A percentile compares a stretch with the other conserved stretches of the same genome.
These are phyloP conservation scores for Ptychochromis oligacanthus DNA, from an alignment of 2,113 vertebrate genomes.

Conservation along the genomic window DNA sequence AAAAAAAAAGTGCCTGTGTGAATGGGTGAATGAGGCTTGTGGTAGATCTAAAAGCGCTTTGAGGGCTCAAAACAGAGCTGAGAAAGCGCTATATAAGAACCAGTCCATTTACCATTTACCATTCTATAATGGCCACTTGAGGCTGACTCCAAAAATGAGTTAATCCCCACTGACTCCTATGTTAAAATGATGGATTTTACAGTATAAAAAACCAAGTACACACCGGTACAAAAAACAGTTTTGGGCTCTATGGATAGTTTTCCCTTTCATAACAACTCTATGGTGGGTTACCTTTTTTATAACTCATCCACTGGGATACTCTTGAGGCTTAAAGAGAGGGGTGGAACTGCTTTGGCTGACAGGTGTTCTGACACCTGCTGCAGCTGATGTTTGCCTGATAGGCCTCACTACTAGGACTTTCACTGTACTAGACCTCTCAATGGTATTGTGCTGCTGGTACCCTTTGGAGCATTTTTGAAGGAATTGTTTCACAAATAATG, in stretches of 20 bases:
- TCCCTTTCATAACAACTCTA: background rate
- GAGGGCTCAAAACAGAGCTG: no score
- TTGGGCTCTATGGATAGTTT: background rate
- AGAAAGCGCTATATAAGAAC: no score
- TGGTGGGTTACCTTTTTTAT: background rate
- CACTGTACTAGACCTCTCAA: background rate
- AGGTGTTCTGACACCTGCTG: background rate
- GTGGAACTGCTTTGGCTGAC: background rate
- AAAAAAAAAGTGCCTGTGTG: no score
- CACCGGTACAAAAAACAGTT: background rate
- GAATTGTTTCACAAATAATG: no score
- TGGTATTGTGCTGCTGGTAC: background rate
- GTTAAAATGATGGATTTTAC: background rate
- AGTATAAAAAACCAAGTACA: background rate
- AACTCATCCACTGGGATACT: background rate
- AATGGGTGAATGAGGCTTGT: no score
- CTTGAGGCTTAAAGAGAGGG: background rate
- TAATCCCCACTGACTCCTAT: background rate
- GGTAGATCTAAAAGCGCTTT: no score
- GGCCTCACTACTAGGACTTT: background rate
- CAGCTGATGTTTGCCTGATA: background rate
- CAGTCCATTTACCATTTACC: no score
- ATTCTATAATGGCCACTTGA: no score
- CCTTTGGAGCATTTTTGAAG: background rate
- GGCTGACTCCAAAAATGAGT: no score